Base-by-base conservation (phyloP, 2,888 invertebrate genomes). In the Timandra comae region DNA sequence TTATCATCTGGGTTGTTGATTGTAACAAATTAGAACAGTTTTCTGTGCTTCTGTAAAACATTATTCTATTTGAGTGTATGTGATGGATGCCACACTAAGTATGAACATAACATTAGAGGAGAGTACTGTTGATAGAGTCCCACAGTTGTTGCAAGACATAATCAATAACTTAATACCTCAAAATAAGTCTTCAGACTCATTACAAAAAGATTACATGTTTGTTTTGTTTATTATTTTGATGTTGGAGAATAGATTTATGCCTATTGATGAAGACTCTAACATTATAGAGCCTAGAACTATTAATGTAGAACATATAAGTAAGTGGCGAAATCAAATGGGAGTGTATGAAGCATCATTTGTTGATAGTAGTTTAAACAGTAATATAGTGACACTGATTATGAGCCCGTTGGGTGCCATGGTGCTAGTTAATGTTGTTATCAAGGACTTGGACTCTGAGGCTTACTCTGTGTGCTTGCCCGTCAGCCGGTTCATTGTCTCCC, bases 381-480 rank as follows among this genome's bases (percentile, higher is more conserved):
- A 63, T 25, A 43, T 56, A 29, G 29, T 77, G n/a, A 75, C 72
- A 50, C 40, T 85, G 28, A 58, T 80, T 8, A 63, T 81, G 55
- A 71, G 68, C 39, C 73, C 78, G 25, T 40, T 86, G 26, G 76
- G 74, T 21, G 52, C 70, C 11, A 66, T 67, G 41, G 69, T 63
- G 7, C 41, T 84, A 32, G 52, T 85, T 2, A 84, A 82, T 60
- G 50, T 72, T 19, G 52, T 77, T 7, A 63, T 77, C 1, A 60
- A 54, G 46, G 64, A 73, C 31, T 49, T 73, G 8, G 56, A 66
- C 36, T 60, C 50, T 33, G 84, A 84, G 50, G 74, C 78, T 32
- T 85, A 82, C 51, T 67, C 80, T 28, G 63, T 75, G 22, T 81
- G 84, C 50, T 43, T 86, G 28, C 72, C 78, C 10, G 51, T 80